phyloP scores from a whole-genome alignment of 1,140 invertebrate species.

The Hesperophylax magnus region DNA sequence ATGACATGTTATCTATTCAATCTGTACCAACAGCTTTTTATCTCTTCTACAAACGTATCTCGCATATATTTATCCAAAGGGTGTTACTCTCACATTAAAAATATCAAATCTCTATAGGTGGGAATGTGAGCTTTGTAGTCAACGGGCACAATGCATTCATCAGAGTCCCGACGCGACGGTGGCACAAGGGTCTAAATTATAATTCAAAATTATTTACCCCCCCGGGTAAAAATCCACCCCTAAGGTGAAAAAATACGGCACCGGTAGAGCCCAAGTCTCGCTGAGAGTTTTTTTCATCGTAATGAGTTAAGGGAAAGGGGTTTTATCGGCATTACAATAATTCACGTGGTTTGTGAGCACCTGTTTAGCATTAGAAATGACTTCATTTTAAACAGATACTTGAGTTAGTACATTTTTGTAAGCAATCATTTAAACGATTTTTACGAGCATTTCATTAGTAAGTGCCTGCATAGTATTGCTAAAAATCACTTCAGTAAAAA shows the following conservation, averaged over 20 bases:
- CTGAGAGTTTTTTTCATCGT: slow-evolving; percentile 42
- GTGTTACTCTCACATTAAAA: slow-evolving; percentile 55
- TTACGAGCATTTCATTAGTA: too few relatives aligned
- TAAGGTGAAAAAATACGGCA: slow-evolving; percentile 45
- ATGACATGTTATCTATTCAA: slow-evolving; percentile 3
- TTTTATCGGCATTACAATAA: slow-evolving; percentile 27
- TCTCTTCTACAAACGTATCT: slow-evolving; percentile 32
- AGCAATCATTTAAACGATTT: too few relatives aligned
- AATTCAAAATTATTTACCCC: slow-evolving; percentile 58
- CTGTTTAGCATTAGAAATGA: slow-evolving; percentile 16
- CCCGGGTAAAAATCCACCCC: slow-evolving; percentile 43
- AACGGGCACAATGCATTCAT: slow-evolving; percentile 47
- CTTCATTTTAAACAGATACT: background rate
- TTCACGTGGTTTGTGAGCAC: slow-evolving; percentile 20
- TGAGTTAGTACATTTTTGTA: too few relatives aligned
- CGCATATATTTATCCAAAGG: slow-evolving; percentile 52
- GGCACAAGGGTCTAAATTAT: slow-evolving; percentile 53
- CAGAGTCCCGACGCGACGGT: slow-evolving; percentile 43
- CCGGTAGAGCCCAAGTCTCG: slow-evolving; percentile 20
- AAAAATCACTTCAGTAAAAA: too few relatives aligned
- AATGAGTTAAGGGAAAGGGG: slow-evolving; percentile 41
- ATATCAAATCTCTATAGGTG: slow-evolving; percentile 56
- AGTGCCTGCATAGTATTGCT: too few relatives aligned
- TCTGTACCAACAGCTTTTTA: slow-evolving; percentile 25
- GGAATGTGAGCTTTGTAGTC: slow-evolving; percentile 50